Evolutionary conservation across 1,140 invertebrate species (phyloP).

Genomic region (Cydia splendana): DNA sequence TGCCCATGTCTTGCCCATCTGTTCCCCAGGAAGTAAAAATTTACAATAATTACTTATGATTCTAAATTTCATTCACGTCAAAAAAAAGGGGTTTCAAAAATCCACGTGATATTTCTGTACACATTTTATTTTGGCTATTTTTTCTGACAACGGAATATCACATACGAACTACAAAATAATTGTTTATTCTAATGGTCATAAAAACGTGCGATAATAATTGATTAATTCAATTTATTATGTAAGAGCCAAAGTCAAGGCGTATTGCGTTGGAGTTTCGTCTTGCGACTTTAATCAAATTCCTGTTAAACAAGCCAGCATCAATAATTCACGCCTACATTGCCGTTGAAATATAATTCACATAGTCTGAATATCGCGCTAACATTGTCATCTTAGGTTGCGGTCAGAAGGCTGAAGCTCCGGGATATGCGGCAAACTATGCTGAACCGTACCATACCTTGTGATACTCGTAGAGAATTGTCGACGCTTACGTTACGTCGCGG

Average conservation of each 20-base stretch:
- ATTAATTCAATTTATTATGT: constrained; percentile 37
- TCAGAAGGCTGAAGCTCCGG: constrained; percentile 40
- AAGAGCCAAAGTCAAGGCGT: background rate
- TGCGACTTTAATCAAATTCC: constrained; percentile 42
- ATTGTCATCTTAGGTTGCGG: constrained; percentile 54
- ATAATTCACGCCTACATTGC: constrained; percentile 56
- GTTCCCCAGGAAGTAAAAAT: too few species aligned
- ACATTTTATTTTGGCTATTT: too few species aligned
- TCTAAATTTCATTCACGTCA: too few species aligned
- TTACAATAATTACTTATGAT: too few species aligned
- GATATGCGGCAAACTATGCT: constrained; percentile 49
- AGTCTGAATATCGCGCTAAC: constrained; percentile 56
- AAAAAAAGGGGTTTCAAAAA: too few species aligned
- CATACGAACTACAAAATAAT: too few species aligned
- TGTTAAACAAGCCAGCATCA: constrained; percentile 47
- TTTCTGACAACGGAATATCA: too few species aligned
- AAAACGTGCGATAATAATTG: background rate
- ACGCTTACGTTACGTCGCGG: background rate
- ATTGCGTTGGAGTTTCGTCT: constrained; percentile 25
- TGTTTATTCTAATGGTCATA: background rate
- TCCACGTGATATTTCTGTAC: too few species aligned
- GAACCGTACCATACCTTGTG: background rate
- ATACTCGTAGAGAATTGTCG: constrained; percentile 2
- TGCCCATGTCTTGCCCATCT: too few species aligned
- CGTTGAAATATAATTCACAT: constrained; percentile 58